Evolutionary conservation across 2,888 invertebrate genomes (phyloP).

Genomic region (Rhagonycha lutea): DNA sequence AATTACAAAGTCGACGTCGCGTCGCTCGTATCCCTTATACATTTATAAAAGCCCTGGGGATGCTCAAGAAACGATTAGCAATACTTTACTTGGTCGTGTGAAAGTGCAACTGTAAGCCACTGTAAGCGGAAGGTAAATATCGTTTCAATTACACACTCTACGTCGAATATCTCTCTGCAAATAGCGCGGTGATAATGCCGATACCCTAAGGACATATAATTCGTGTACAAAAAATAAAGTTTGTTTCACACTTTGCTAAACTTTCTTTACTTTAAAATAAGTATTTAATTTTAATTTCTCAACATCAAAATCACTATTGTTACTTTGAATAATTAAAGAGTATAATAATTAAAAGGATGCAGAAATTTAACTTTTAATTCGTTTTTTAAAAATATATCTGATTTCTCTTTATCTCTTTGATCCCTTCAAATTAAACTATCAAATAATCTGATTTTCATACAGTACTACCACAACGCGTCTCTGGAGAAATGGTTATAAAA

Average conservation of each 20-base stretch:
- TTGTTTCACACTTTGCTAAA: not conserved
- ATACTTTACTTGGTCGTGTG: conserved; percentile 41
- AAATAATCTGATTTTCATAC: not conserved
- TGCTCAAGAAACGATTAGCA: conserved; percentile 1
- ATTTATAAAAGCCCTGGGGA: conserved; percentile 1
- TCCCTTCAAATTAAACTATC: not conserved
- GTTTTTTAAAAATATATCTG: too few species aligned
- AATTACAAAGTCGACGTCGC: not conserved
- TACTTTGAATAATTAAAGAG: not conserved
- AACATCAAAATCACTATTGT: not conserved
- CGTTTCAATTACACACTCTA: conserved; percentile 50
- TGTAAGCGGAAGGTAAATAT: conserved; percentile 51
- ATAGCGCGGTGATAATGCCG: conserved; percentile 29
- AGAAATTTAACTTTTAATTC: too few species aligned
- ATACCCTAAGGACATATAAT: conserved; percentile 13
- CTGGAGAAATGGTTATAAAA: not conserved
- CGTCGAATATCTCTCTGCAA: conserved; percentile 39
- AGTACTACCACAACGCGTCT: not conserved
- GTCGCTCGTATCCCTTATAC: not conserved
- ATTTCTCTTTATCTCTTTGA: too few species aligned
- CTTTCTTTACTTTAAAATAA: not conserved
- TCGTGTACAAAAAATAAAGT: not conserved
- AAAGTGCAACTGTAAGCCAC: conserved; percentile 49
- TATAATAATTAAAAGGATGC: too few species aligned
- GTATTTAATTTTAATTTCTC: not conserved